Conservation (phyloP, 2,888 invertebrate genomes). For the Mesoligia furuncula region DNA sequence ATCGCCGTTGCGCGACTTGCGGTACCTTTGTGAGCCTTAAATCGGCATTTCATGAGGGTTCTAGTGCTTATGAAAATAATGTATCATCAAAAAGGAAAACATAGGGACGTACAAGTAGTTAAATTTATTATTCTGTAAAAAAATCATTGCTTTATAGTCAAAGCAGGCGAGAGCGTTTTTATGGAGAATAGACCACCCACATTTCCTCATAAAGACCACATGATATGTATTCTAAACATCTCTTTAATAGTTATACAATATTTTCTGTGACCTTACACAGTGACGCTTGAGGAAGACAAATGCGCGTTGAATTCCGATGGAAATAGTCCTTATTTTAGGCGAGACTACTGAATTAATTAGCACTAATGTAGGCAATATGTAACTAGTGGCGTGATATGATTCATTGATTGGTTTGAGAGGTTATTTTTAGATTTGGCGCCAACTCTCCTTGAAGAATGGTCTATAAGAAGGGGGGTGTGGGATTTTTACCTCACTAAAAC, state of each 20-base stretch:
- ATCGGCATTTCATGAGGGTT: too few species aligned
- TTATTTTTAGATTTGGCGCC: constrained; percentile 21
- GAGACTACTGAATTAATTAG: constrained; percentile 55
- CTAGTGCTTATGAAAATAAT: too few species aligned
- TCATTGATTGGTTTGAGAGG: constrained; percentile 29
- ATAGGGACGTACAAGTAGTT: too few species aligned
- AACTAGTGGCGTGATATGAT: constrained; percentile 48
- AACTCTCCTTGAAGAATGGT: constrained; percentile 41
- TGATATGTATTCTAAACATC: background rate
- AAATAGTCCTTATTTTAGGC: constrained; percentile 61
- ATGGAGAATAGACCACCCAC: too few species aligned
- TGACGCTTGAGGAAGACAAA: constrained; percentile 13
- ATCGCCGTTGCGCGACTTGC: too few species aligned
- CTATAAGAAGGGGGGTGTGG: too few species aligned
- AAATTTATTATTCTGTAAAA: too few species aligned
- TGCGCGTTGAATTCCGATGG: constrained; percentile 49
- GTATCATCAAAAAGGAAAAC: too few species aligned
- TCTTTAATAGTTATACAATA: constrained; percentile 1
- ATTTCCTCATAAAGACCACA: background rate
- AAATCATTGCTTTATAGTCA: too few species aligned
- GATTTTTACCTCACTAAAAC: too few species aligned
- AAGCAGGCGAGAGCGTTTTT: too few species aligned
- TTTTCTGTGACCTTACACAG: constrained; percentile 42
- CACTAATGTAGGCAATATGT: constrained; percentile 39
- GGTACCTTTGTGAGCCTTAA: too few species aligned